phyloP scores from a whole-genome alignment of 2,113 vertebrate genomes.

The Microtus richardsoni region DNA sequence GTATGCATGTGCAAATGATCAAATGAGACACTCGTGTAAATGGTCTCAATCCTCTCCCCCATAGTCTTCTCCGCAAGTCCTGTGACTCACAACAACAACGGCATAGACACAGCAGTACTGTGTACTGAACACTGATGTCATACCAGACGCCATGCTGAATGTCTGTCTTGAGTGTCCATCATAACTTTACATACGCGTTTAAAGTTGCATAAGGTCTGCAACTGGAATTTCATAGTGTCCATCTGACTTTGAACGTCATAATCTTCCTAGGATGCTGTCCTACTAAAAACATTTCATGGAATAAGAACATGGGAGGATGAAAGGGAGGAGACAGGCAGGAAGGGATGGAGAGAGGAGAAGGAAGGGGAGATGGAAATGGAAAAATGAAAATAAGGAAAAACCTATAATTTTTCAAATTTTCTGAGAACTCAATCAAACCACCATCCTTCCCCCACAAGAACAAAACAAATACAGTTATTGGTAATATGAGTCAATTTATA shows the following conservation, averaged over 20 bases:
- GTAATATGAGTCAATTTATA: neutral
- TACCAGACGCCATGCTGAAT: neutral
- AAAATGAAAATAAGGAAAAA: neutral
- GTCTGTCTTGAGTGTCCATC: neutral
- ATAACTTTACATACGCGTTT: neutral
- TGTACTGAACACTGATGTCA: neutral
- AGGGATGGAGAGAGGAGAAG: neutral
- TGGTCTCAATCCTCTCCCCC: neutral
- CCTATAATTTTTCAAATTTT: neutral
- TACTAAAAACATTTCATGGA: neutral
- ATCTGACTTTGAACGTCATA: neutral
- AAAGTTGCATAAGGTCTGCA: neutral
- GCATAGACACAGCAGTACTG: neutral
- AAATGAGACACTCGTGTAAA: neutral
- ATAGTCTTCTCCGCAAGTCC: neutral
- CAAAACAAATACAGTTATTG: neutral
- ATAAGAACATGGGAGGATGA: neutral
- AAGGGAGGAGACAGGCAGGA: neutral
- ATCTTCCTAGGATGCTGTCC: neutral
- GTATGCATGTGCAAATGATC: neutral
- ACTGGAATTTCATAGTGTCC: neutral
- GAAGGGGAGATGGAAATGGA: too few relatives aligned
- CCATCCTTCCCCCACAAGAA: neutral
- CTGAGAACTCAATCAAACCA: neutral
- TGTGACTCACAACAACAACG: neutral